Evolutionary conservation across 2,113 vertebrate genomes (phyloP).

Genomic region (Genyomyrus donnyi): DNA sequence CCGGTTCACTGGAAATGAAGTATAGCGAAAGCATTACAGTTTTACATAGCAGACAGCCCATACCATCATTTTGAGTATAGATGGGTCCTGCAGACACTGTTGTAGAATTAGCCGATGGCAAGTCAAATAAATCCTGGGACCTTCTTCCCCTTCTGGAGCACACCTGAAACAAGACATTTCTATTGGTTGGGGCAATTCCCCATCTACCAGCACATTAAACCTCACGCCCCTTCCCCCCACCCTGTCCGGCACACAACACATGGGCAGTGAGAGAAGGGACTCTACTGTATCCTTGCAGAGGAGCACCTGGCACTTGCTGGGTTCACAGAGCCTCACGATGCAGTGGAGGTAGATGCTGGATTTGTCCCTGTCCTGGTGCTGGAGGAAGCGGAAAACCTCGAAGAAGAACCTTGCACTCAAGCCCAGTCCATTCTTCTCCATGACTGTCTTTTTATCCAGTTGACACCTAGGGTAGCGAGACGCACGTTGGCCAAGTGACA

Average conservation of each 20-base stretch:
- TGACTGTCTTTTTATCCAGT: slow-evolving; percentile 27
- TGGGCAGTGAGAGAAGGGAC: not conserved
- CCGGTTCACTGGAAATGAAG: not conserved
- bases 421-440: slow-evolving; percentile 51
- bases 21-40: not conserved
- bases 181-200: not conserved
- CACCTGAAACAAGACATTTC: not conserved
- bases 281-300: not conserved
- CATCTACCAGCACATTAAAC: slow-evolving; percentile 34
- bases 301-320: not conserved
- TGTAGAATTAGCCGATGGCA: slow-evolving; percentile 41
- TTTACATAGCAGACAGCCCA: not conserved
- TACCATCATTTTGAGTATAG: slow-evolving; percentile 44
- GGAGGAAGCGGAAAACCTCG: slow-evolving; percentile 64
- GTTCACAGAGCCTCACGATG: slow-evolving; percentile 57
- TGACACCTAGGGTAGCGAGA: slow-evolving; percentile 40
- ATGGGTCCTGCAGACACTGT: slow-evolving; percentile 60
- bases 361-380: slow-evolving; percentile 46
- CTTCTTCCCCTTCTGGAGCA: slow-evolving; percentile 36
- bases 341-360: slow-evolving; percentile 65
- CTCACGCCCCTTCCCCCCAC: not conserved
- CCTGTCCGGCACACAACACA: not conserved
- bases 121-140: slow-evolving; percentile 35
- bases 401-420: slow-evolving; percentile 51
- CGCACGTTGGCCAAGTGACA: too few relatives aligned